Percentiles rank a stretch among this genome's conserved stretches.
Conservation (phyloP, 2,888 invertebrate species). For the Agrotis ipsilon region DNA sequence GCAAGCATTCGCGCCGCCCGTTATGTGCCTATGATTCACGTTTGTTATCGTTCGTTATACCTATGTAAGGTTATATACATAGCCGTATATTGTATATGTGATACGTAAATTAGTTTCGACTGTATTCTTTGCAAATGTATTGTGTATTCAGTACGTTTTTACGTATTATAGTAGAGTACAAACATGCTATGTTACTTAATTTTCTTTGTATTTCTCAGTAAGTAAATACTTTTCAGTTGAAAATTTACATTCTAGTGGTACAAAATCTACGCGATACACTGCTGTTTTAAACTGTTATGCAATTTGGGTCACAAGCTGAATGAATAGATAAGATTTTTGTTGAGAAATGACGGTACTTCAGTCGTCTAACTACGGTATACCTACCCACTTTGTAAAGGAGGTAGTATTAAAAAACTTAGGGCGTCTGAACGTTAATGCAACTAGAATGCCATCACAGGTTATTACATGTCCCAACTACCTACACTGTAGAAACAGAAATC, state of each 20-base stretch:
- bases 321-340: not conserved
- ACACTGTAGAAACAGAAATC: not conserved
- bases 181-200: not conserved
- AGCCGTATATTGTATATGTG: too few relatives aligned
- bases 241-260: not conserved
- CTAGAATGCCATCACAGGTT: not conserved
- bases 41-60: constrained; percentile 55
- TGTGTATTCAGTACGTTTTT: constrained; percentile 33
- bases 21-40: constrained; percentile 51
- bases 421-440: not conserved
- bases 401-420: too few relatives aligned
- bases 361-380: too few relatives aligned
- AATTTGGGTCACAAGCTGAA: not conserved
- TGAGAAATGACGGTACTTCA: not conserved
- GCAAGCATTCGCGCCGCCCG: constrained; percentile 52
- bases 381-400: not conserved
- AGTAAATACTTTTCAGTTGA: not conserved
- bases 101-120: constrained; percentile 35
- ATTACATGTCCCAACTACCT: too few relatives aligned
- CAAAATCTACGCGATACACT: not conserved
- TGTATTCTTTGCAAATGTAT: constrained; percentile 46
- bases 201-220: not conserved
- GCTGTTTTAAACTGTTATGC: not conserved
- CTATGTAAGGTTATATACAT: constrained; percentile 14
- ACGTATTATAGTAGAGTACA: not conserved